Base-by-base conservation (phyloP, 2,888 invertebrate species). In the Callinectes sapidus region DNA sequence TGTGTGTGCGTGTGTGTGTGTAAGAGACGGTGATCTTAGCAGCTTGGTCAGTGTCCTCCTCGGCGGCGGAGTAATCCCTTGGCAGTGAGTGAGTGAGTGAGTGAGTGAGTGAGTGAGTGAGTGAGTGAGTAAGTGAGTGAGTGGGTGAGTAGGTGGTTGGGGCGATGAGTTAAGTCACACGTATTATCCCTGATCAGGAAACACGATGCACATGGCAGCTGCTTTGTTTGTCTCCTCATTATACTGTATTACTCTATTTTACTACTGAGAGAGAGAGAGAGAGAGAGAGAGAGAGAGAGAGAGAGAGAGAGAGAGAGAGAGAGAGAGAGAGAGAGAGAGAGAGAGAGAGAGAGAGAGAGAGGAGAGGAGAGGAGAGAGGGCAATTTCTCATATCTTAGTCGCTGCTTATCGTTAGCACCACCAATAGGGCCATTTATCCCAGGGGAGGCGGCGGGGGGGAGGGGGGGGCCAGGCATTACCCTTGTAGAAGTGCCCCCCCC, bases 281-380 rank as follows among this genome's bases (percentile, higher is more conserved):
- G 61, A 61, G 61, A 61, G 61, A 61, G 61, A 61, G 61, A 61
- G 61, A 61, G 61, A 61, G 61, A 61, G 61, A 61, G 61, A 61
- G 61, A 61, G 61, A 61, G 61, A 61, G 61, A 61, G 61, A 61
- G 61, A 61, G 61, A 61, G 61, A 61, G 61, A 61, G 61, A 61
- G 61, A 61, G 61, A 61, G 61, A 61, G 61, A 61, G 61, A 61
- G 61, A 61, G 61, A 61, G 71, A 71, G 71, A 71, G 71, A 28
- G 71, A 71, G 71, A 71, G 71, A 71, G 28, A 5, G 2, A 81
- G 35, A 81, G 35, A 81, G 18, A n/a, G 61, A 23, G 23, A 61
- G 13, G 32, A 81, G 35, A 81, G 81, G 32, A 32, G 13, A n/a
- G 14, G 35, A 81, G 35, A 81, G 35, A 81, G 81, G 3, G 81